Evolutionary conservation across 2,888 invertebrate genomes (phyloP).

Genomic region (Zaprionus obscuricornis): DNA sequence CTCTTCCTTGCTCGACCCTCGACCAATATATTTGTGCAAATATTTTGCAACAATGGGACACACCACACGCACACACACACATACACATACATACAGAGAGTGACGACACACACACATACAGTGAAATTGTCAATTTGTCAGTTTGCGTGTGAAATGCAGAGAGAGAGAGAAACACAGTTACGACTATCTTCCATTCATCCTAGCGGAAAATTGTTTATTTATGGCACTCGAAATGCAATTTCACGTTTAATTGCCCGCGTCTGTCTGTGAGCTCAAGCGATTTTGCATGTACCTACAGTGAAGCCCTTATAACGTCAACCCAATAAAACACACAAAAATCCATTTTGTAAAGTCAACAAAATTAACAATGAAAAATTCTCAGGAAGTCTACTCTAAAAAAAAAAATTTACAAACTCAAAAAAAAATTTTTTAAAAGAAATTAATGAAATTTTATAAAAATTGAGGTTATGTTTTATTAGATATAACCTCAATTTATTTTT

Average conservation of each 20-base stretch:
- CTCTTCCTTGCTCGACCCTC: slow-evolving; percentile 6
- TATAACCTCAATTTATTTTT: too few species aligned
- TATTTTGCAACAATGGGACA: slow-evolving; percentile 35
- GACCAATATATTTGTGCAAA: slow-evolving; percentile 33
- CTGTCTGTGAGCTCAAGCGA: slow-evolving; percentile 36
- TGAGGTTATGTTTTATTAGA: too few species aligned
- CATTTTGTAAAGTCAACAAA: too few species aligned
- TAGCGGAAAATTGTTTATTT: slow-evolving; percentile 62
- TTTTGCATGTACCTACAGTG: slow-evolving; percentile 1
- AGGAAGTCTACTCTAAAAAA: too few species aligned
- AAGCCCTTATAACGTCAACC: neutral
- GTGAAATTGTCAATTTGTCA: slow-evolving; percentile 67
- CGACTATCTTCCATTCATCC: slow-evolving; percentile 41
- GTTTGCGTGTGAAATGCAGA: slow-evolving; percentile 46
- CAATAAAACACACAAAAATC: neutral
- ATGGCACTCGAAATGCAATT: slow-evolving; percentile 55
- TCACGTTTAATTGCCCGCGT: slow-evolving; percentile 60
- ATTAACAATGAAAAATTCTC: too few species aligned
- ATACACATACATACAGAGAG: too few species aligned
- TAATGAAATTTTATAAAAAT: too few species aligned
- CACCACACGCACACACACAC: slow-evolving; percentile 30
- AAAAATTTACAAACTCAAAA: too few species aligned
- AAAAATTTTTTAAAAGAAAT: too few species aligned
- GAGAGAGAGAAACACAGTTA: slow-evolving; percentile 18
- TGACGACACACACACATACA: slow-evolving; percentile 28